A percentile compares a stretch with the other conserved stretches of the same genome.
These are phyloP conservation scores for Sarcophilus harrisii DNA, from an alignment of 2,797 vertebrate genomes.

Conservation along the genomic window DNA sequence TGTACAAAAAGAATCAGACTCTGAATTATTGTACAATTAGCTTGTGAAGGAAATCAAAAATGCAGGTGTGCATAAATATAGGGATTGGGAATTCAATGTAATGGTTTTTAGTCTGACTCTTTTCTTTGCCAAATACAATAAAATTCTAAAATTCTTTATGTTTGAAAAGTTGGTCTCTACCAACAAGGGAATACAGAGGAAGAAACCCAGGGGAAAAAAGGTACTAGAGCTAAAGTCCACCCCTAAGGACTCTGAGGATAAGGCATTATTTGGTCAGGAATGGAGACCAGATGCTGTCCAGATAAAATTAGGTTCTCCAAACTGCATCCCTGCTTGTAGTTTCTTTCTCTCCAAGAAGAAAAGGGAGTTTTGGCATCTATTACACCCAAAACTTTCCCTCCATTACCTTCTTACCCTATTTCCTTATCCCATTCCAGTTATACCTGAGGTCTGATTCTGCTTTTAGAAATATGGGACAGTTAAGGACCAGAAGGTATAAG, in stretches of 20 bases:
- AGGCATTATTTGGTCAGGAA: background rate
- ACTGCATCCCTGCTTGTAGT: background rate
- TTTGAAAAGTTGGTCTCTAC: background rate
- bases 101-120: too few species aligned
- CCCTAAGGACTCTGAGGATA: background rate
- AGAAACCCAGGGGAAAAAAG: background rate
- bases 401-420: background rate
- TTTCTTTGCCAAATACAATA: background rate
- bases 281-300: background rate
- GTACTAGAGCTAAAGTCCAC: background rate
- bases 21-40: too few species aligned
- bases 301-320: background rate
- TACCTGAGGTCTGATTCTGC: background rate
- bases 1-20: too few species aligned
- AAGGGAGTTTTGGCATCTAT: background rate
- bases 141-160: background rate
- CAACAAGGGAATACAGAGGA: background rate
- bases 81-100: too few species aligned
- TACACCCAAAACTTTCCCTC: background rate
- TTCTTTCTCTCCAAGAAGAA: background rate
- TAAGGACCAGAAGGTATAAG: background rate
- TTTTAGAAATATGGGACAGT: background rate
- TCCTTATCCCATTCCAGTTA: background rate
- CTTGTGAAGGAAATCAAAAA: too few species aligned
- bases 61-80: too few species aligned